Evolutionary conservation across 2,888 invertebrate species (phyloP), one percentile per base, ranked within the genome.

Genomic region (Dryomyza anilis): DNA sequence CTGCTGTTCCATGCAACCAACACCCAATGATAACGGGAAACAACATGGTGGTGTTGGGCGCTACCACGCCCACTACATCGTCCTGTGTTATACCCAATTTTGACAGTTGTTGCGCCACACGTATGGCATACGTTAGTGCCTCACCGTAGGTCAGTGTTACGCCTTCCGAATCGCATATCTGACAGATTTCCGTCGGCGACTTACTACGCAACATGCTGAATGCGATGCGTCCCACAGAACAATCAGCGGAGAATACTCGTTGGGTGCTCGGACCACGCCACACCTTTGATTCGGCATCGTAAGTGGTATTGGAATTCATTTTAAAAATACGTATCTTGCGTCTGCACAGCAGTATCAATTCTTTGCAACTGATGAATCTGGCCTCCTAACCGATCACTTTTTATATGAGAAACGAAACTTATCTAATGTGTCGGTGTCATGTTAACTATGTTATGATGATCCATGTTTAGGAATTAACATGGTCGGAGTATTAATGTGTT

Each of bases 61-160:
- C 73, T 3, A 74, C 66, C 12, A 76, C 60, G 5, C 75, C 74
- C 14, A 75, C 67, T 10, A 75, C 62, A 55, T 76, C 72, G 2
- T 73, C 69, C 45, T 73, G 70, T n/a, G 66, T 46, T 14, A 74
- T 29, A 1, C 70, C 72, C 36, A 70, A 2, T 36, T 56, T 46
- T 30, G 57, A 45, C 8, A 73, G 65, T 27, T 70, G 45, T 50
- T 67, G 68, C 0, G 72, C 71, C 6, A 73, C 52, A 0, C 69
- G 69, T 55, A 73, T 70, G 27, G 68, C 71, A 55, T 71, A 57
- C 0, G 59, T 59, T 1, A 66, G 29, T 6, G 71, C 68, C 12
- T 73, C 66, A 7, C 57, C 57, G 25, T 70, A 70, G 4, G 73
- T 75, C 10, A 72, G 57, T 6, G 53, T 30, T 8, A 55, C 56